Conservation (phyloP, 2,888 invertebrate genomes). For the Pseudanteris insignis region DNA sequence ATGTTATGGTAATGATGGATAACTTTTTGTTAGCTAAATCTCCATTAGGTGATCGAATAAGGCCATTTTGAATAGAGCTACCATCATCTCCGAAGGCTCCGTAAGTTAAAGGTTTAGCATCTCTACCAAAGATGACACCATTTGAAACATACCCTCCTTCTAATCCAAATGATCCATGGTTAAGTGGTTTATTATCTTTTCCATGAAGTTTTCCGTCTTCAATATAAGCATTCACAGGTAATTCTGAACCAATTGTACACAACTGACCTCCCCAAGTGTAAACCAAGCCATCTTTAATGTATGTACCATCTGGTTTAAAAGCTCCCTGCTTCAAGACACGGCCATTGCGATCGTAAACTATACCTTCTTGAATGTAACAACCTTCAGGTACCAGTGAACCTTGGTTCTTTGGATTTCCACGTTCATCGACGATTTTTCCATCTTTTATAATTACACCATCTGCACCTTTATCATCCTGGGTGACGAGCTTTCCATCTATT, state of each 20-base stretch:
- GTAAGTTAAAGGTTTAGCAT: slow-evolving; percentile 54
- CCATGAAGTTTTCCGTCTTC: slow-evolving; percentile 59
- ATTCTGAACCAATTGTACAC: slow-evolving; percentile 56
- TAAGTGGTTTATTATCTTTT: slow-evolving; percentile 57
- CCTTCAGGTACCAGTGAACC: slow-evolving; percentile 59
- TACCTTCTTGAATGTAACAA: slow-evolving; percentile 59
- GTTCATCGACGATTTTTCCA: slow-evolving; percentile 58
- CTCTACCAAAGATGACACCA: slow-evolving; percentile 58
- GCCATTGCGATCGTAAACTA: slow-evolving; percentile 56
- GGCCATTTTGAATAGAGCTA: slow-evolving; percentile 58
- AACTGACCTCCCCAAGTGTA: slow-evolving; percentile 62
- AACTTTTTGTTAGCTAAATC: slow-evolving; percentile 56
- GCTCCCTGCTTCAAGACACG: slow-evolving; percentile 58
- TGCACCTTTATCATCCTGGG: slow-evolving; percentile 60
- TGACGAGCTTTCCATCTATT: slow-evolving; percentile 58
- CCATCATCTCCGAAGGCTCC: slow-evolving; percentile 60
- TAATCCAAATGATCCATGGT: slow-evolving; percentile 59
- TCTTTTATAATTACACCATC: slow-evolving; percentile 57
- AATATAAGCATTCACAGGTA: slow-evolving; percentile 56
- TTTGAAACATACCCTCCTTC: slow-evolving; percentile 59
- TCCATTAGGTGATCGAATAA: slow-evolving; percentile 53
- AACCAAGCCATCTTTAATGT: slow-evolving; percentile 59
- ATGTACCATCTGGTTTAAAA: slow-evolving; percentile 59
- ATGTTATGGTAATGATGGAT: slow-evolving; percentile 51
- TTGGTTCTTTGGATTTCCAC: slow-evolving; percentile 55